These are phyloP conservation scores for Cerceris rybyensis DNA, from an alignment of 2,888 invertebrate genomes.

Conservation along the genomic window DNA sequence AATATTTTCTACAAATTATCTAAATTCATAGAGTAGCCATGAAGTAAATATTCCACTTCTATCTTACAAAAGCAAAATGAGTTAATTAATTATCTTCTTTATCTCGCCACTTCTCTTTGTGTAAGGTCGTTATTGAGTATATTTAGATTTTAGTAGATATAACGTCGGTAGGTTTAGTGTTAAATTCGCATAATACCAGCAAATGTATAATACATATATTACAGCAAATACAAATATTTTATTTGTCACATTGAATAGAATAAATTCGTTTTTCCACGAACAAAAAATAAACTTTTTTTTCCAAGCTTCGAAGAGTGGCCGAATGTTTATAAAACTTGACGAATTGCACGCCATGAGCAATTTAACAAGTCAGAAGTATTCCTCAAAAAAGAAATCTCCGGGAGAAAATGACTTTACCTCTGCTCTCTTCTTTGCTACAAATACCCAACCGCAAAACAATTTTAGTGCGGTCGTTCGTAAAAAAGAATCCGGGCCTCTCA, in stretches of 20 bases:
- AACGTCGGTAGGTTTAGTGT: no score
- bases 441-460: slow-evolving; percentile 1
- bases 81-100: no score
- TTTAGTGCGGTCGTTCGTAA: not conserved
- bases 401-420: slow-evolving; percentile 8
- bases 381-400: slow-evolving; percentile 7
- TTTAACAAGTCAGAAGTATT: slow-evolving; percentile 2
- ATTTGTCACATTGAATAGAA: not conserved
- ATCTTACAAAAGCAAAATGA: no score
- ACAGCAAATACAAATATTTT: no score
- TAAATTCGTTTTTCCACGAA: not conserved
- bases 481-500: not conserved
- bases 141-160: no score
- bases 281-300: not conserved
- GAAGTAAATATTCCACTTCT: no score
- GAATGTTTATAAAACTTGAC: not conserved
- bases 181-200: no score
- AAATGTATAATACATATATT: no score
- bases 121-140: no score
- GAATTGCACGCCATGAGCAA: not conserved
- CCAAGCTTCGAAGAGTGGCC: slow-evolving; percentile 2
- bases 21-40: no score
- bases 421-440: not conserved
- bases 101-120: no score
- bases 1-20: no score